Base-by-base conservation (phyloP, 2,113 vertebrate genomes). In the Brachyhypopomus occidentalis region DNA sequence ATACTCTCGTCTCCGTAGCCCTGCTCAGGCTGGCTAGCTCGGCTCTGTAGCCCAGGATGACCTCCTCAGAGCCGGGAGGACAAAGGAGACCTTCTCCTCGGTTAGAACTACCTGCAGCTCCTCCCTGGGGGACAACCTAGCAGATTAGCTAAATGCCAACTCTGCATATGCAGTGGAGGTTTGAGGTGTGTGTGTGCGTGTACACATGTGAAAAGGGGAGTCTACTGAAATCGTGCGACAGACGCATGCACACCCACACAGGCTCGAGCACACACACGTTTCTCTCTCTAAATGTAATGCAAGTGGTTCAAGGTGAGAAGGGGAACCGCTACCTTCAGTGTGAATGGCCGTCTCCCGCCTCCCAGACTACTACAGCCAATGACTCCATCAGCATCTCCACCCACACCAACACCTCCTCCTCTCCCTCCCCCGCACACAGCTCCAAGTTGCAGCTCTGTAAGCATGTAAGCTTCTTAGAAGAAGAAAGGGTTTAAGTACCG, bases 401-500 rank as follows among this genome's bases (percentile, higher is more conserved):
- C 3, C 22, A 60, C 22, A 11, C 22, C 41, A 12, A 70, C 20
- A 41, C 19, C 66, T 5, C 19, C 66, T 5, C 19, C 38, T 1
- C 27, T 62, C 60, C 34, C 19, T 48, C 22, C 80, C 66, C 52
- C 3, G 5, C 36, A 60, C 25, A 67, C 66, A 8, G 20, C 19
- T 70, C 19, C 36, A 22, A 41, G 66, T 20, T 34, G 20, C 34
- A 0, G 19, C 36, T 12, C 66, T 41, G 64, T 67, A 70, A 70
- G 34, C 1, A 3, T 71, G 48, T 81, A 85, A 85, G 64, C 83
- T 74, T n/a, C 74, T 77, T 77, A 77, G 19, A 1, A 58, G 23
- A 19, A 76, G 9, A 67, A 83, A 41, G 69, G 41, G 79, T 72
- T 72, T 81, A 76, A 78, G 76, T 75, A 55, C 75, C 72, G 81